Conservation (phyloP, 1,140 invertebrate genomes). For the Bombyx mori region DNA sequence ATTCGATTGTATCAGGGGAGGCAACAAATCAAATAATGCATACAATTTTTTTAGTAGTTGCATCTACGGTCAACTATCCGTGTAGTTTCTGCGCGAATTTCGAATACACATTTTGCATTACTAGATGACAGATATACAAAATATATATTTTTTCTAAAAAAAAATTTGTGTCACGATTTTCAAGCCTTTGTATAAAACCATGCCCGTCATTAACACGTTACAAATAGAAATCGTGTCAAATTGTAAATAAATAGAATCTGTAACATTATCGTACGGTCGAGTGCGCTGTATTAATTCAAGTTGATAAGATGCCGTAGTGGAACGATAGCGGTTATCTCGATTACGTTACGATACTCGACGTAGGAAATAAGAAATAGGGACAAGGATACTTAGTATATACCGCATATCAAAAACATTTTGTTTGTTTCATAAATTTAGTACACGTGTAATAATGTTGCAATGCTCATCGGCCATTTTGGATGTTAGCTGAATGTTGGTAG, state of each 20-base stretch:
- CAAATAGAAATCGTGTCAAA: conserved; percentile 2
- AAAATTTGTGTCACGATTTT: too few species aligned
- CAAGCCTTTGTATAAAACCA: too few species aligned
- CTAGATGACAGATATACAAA: too few species aligned
- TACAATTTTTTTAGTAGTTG: too few species aligned
- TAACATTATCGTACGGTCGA: conserved; percentile 22
- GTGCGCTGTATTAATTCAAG: conserved; percentile 35
- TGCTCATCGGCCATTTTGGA: conserved; percentile 13
- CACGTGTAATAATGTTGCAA: conserved; percentile 56
- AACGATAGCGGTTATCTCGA: conserved; percentile 49
- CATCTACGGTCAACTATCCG: too few species aligned
- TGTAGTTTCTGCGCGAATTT: too few species aligned
- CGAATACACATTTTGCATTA: too few species aligned
- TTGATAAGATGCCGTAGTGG: conserved; percentile 46
- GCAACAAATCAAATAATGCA: too few species aligned
- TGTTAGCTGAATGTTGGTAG: background rate
- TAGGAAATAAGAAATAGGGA: conserved; percentile 62
- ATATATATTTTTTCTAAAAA: too few species aligned
- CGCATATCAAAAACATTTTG: conserved; percentile 37
- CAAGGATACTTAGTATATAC: conserved; percentile 40
- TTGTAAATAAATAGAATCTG: conserved; percentile 31
- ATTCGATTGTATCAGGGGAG: too few species aligned
- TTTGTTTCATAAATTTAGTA: conserved; percentile 52
- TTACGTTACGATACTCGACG: conserved; percentile 42
- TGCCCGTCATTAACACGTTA: too few species aligned